Percentiles rank a stretch among this genome's conserved stretches.
Conservation (phyloP, 2,113 vertebrate genomes). For the Arenaria interpres region DNA sequence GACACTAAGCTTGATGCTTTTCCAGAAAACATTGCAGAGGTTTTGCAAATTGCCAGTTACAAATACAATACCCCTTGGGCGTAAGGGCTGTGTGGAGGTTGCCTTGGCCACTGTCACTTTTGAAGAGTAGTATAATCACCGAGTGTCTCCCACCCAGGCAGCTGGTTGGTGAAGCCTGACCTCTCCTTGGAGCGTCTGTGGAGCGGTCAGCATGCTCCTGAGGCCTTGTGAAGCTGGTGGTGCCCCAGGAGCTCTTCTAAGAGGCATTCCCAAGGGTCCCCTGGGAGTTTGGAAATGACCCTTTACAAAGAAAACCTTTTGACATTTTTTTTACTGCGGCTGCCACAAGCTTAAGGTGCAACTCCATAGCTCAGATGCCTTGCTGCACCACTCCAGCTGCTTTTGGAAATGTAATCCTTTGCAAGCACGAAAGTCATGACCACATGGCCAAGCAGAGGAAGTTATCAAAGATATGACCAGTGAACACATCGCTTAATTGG, state of each 20-base stretch:
- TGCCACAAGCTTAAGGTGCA: background rate
- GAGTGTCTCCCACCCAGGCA: background rate
- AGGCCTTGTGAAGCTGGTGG: background rate
- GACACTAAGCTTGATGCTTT: background rate
- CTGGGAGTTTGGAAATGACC: background rate
- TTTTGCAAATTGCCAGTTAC: background rate
- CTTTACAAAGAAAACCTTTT: background rate
- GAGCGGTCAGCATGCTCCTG: rapidly evolving
- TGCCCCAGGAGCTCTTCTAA: background rate
- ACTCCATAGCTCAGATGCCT: background rate
- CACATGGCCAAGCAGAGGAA: background rate
- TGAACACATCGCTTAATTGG: background rate
- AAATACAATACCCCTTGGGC: rapidly evolving
- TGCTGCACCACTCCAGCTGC: rapidly evolving
- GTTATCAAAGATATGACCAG: background rate
- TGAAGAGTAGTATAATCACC: background rate
- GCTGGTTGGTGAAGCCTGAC: background rate
- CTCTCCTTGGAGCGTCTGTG: background rate
- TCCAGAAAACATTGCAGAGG: background rate
- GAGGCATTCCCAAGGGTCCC: background rate
- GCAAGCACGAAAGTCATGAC: background rate
- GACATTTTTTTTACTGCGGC: rapidly evolving
- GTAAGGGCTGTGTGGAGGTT: background rate
- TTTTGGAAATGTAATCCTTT: background rate
- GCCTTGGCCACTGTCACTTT: background rate